Conservation (phyloP, 2,888 invertebrate species). For the Drosophila pullipes region DNA sequence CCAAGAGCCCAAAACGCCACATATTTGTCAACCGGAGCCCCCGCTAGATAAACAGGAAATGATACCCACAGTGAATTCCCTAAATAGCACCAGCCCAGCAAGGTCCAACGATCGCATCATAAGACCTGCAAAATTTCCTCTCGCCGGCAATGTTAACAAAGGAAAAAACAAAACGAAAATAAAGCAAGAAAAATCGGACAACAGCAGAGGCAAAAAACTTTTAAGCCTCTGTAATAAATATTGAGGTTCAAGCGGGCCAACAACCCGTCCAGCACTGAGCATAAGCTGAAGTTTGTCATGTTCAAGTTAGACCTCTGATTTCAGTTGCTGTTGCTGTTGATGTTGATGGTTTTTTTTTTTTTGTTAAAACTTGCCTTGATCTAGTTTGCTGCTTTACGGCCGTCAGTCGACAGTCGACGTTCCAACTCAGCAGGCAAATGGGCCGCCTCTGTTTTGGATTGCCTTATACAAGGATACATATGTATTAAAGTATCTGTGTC, state of each 20-base stretch:
- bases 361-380: constrained; percentile 71
- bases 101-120: constrained; percentile 70
- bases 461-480: constrained; percentile 44
- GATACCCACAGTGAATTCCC: constrained; percentile 44
- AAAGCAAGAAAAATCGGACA: constrained; percentile 17
- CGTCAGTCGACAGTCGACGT: constrained; percentile 56
- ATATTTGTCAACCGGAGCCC: constrained; percentile 72
- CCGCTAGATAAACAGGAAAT: constrained; percentile 71
- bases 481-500: constrained; percentile 16
- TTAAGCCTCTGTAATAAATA: constrained; percentile 71
- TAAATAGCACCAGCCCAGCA: constrained; percentile 25
- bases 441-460: constrained; percentile 51
- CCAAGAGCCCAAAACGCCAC: constrained; percentile 60
- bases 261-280: constrained; percentile 55
- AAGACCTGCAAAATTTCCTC: constrained; percentile 64
- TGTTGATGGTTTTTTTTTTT: constrained; percentile 18
- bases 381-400: constrained; percentile 68
- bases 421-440: constrained; percentile 73
- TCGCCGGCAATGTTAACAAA: constrained; percentile 31
- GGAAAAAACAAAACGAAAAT: constrained; percentile 6
- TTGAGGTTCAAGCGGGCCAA: constrained; percentile 49
- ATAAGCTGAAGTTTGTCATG: constrained; percentile 67
- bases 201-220: constrained; percentile 44
- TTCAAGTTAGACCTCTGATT: constrained; percentile 60
- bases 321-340: constrained; percentile 26